These are phyloP conservation scores for Lampris incognitus DNA, from an alignment of 2,113 vertebrate species.

Conservation along the genomic window DNA sequence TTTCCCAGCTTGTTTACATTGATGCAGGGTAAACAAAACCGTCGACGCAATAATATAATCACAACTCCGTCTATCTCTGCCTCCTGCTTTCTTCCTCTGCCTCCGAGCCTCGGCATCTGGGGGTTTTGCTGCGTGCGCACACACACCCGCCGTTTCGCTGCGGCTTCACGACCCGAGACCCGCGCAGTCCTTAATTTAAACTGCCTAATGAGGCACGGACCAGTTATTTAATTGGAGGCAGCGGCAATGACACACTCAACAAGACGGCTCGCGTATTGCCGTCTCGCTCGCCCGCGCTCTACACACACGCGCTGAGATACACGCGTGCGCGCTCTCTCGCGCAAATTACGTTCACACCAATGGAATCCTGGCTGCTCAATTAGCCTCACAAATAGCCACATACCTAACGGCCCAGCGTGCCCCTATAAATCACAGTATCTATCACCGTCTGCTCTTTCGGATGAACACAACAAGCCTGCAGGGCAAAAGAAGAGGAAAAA, in stretches of 20 bases:
- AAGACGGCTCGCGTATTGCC: slow-evolving; percentile 40
- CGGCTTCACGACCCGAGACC: slow-evolving; percentile 42
- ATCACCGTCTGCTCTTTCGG: slow-evolving; percentile 55
- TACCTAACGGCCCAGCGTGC: slow-evolving; percentile 46
- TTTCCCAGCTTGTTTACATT: too few species aligned
- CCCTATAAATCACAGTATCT: slow-evolving; percentile 76
- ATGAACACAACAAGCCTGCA: slow-evolving; percentile 55
- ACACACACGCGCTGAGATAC: slow-evolving; percentile 12
- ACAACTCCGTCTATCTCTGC: background rate
- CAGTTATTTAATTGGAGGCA: slow-evolving; percentile 51
- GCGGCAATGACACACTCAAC: slow-evolving; percentile 29
- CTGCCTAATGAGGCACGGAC: slow-evolving; percentile 59
- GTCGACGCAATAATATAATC: background rate
- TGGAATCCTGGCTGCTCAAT: slow-evolving; percentile 65
- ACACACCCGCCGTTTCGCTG: slow-evolving; percentile 4
- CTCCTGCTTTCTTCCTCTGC: background rate
- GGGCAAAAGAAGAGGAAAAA: slow-evolving; percentile 37
- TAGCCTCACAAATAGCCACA: slow-evolving; percentile 69
- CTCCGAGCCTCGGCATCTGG: background rate
- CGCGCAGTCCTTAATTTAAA: slow-evolving; percentile 58
- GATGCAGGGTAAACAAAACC: background rate
- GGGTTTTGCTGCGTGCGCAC: background rate
- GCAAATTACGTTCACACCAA: slow-evolving; percentile 32
- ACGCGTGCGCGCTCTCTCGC: background rate
- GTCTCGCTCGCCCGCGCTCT: slow-evolving; percentile 13